A percentile compares a stretch with the other conserved stretches of the same genome.
phyloP scores from a whole-genome alignment of 2,797 vertebrate species.

The Tenualosa ilisha region DNA sequence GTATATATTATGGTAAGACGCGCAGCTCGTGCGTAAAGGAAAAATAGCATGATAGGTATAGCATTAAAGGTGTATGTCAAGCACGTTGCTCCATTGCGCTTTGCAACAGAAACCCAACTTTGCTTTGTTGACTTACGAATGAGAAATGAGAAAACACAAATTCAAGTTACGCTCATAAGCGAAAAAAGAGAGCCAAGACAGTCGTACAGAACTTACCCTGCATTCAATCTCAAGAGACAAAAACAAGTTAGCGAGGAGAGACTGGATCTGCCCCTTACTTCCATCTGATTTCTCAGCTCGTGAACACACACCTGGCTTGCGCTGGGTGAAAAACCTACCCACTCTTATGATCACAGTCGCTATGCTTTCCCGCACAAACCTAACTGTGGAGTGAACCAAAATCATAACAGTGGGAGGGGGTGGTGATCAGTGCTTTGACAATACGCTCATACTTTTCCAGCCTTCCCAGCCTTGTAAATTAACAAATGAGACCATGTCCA shows the following conservation, averaged over 20 bases:
- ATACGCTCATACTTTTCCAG: neutral
- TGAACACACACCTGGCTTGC: neutral
- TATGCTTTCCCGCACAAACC: neutral
- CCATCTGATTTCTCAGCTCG: neutral
- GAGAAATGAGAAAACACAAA: neutral
- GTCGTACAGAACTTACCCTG: neutral
- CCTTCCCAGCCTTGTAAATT: neutral
- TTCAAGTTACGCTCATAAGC: neutral
- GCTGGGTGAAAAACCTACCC: neutral
- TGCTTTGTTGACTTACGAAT: neutral
- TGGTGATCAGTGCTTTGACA: neutral
- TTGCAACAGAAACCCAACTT: neutral
- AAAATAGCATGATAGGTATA: neutral
- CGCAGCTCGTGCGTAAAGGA: neutral
- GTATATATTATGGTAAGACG: neutral
- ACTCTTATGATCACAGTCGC: neutral
- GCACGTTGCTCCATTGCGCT: neutral
- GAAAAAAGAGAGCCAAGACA: neutral
- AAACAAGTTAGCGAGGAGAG: neutral
- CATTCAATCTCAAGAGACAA: constrained; percentile 6
- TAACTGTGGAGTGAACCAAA: constrained; percentile 18
- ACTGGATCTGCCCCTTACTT: neutral
- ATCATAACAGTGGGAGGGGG: neutral
- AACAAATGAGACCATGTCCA: no score
- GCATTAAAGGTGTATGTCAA: neutral